Conservation (phyloP, 1,140 invertebrate species). For the Tetramorium parvispinum region DNA sequence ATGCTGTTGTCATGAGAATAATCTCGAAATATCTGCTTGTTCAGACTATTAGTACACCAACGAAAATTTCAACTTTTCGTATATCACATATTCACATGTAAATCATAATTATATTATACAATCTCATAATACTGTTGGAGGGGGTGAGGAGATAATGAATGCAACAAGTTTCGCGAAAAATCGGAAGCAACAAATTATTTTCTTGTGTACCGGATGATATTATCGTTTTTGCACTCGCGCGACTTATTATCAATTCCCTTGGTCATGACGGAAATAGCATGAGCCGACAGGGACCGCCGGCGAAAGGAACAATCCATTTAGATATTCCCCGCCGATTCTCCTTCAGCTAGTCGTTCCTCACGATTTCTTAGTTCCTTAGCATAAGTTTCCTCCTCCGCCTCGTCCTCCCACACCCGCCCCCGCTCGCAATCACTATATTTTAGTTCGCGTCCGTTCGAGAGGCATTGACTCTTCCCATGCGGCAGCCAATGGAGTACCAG, state of each 20-base stretch:
- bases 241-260: conserved; percentile 12
- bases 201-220: background rate
- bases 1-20: background rate
- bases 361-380: conserved; percentile 56
- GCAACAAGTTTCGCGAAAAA: background rate
- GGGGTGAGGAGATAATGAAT: no score
- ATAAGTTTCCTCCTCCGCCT: conserved; percentile 64
- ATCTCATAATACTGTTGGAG: background rate
- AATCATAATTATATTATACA: background rate
- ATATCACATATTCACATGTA: background rate
- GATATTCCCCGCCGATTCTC: conserved; percentile 63
- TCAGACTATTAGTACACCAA: background rate
- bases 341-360: conserved; percentile 32
- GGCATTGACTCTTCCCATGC: conserved; percentile 77
- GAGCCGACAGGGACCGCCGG: conserved; percentile 22
- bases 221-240: background rate
- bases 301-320: conserved; percentile 38
- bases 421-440: conserved; percentile 81
- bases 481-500: conserved; percentile 74
- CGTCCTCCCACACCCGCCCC: conserved; percentile 59
- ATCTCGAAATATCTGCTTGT: background rate
- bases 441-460: conserved; percentile 73
- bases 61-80: background rate
- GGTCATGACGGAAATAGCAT: conserved; percentile 42
- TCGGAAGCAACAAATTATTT: background rate